Base-by-base conservation (phyloP, 2,888 invertebrate genomes). In the Rotaria macrura region DNA sequence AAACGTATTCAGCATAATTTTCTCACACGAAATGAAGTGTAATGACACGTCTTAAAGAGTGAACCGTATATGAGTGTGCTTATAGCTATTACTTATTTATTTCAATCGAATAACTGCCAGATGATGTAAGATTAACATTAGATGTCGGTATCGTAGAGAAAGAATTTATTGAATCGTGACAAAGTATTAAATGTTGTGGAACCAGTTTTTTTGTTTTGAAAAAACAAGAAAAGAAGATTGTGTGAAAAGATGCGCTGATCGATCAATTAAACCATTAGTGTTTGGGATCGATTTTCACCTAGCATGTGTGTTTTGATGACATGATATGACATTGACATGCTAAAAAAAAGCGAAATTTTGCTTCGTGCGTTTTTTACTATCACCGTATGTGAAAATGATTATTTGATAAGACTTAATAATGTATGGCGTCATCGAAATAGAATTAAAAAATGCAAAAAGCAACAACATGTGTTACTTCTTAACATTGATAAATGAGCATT, bases 181-280 rank as follows among this genome's bases (percentile, higher is more conserved):
- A 34, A 65, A 34, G 34, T 65, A 65, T 65, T 65, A 34, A 65
- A 65, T 65, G 65, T 29, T 34, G 34, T 65, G 65, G 65, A 65
- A 65, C 65, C 65, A 17, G 5, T 65, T 29, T 65, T 65, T 34
- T n/a, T n/a, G n/a, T n/a, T n/a, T n/a, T n/a, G n/a, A n/a, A n/a
- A n/a, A n/a, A n/a, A 7, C 34, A 34, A 54, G 20, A 65, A 20
- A 65, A 34, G 20, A 38, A 38, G 65, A 34, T 34, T 65, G 65
- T 65, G 65, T 65, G 65, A 65, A 65, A 57, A 65, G 65, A 65
- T 65, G 65, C 65, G 65, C 65, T 65, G 65, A 65, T 65, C 34
- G 65, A 65, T 65, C 65, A 65, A 65, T 65, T 65, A 65, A 34
- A 65, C 14, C 34, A 65, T 29, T 34, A 34, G 38, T n/a, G n/a